Evolutionary conservation across 2,888 invertebrate species (phyloP).

Genomic region (Drosophila mulleri): DNA sequence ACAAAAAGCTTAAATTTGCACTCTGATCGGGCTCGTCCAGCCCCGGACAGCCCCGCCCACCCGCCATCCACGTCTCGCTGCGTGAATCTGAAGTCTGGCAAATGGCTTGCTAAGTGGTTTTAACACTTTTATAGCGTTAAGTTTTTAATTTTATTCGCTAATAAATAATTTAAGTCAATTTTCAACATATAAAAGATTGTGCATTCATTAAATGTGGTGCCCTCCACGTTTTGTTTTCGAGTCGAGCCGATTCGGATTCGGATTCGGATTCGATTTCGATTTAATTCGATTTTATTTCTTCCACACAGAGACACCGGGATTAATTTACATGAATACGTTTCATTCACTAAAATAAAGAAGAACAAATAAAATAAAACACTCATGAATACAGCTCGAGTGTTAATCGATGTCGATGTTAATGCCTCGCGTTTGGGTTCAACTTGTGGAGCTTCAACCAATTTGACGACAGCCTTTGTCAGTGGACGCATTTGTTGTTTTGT

Average conservation of each 20-base stretch:
- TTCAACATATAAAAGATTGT: slow-evolving; percentile 69
- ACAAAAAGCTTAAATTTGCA: slow-evolving; percentile 29
- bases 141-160: slow-evolving; percentile 80
- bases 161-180: slow-evolving; percentile 81
- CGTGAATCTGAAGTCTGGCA: slow-evolving; percentile 47
- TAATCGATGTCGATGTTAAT: slow-evolving; percentile 31
- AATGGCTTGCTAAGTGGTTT: slow-evolving; percentile 82
- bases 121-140: slow-evolving; percentile 84
- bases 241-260: slow-evolving; percentile 35
- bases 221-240: slow-evolving; percentile 66
- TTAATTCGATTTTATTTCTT: slow-evolving; percentile 33
- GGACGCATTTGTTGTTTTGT: slow-evolving; percentile 65
- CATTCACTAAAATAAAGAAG: slow-evolving; percentile 55
- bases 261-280: slow-evolving; percentile 28
- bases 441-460: slow-evolving; percentile 38
- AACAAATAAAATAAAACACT: slow-evolving; percentile 17
- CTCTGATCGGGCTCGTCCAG: slow-evolving; percentile 6
- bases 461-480: slow-evolving; percentile 51
- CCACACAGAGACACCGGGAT: slow-evolving; percentile 5
- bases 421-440: slow-evolving; percentile 38
- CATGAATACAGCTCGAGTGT: slow-evolving; percentile 10
- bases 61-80: neutral
- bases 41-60: too few relatives aligned
- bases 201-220: slow-evolving; percentile 69
- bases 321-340: slow-evolving; percentile 25